Evolutionary conservation across 2,113 vertebrate species (phyloP), one percentile per base, ranked within the genome.

Genomic region (Pyrgilauda ruficollis): DNA sequence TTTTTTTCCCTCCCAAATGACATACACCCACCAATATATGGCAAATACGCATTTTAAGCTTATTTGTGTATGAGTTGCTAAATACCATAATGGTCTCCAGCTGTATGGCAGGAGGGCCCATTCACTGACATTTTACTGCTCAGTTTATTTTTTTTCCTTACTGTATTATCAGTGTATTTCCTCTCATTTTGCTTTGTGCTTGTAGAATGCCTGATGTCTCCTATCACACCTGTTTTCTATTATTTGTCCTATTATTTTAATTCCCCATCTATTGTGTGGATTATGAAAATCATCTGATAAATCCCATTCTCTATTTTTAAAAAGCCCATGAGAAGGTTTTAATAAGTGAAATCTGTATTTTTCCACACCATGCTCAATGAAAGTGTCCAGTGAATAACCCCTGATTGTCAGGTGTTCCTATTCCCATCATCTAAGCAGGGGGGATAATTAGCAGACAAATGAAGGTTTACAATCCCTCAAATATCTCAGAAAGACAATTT

Each of bases 181-280:
- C 85, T 88, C 37, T 91, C 64, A 58, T 58, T 66, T 81, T 84
- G 50, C 92, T 91, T 50, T 21, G 53, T 77, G 89, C 75, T 75
- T 22, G 4, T 39, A 76, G 83, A 94, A 95, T 41, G 44, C 88
- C 90, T 83, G 43, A 87, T 1, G 4, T 70, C 90, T 97, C 73
- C 74, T 75, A 85, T 90, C 93, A 89, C 97, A 97, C 97, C 97
- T 97, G 96, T 85, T 97, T 97, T 95, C 95, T 95, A 75, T 96
- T 96, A 97, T 91, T 93, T 96, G 80, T 85, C 91, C 73, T 81
- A 62, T 97, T 94, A 97, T 95, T 97, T 96, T 97, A 94, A 97
- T 97, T 97, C 96, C 91, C 83, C 8, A 20, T 74, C 93, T 96
- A 97, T 96, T 97, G 95, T 96, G 83, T 7, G 12, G 82, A 78